A percentile compares a stretch with the other conserved stretches of the same genome.
phyloP scores from a whole-genome alignment of 2,888 invertebrate genomes.

The Nomada fucata region DNA sequence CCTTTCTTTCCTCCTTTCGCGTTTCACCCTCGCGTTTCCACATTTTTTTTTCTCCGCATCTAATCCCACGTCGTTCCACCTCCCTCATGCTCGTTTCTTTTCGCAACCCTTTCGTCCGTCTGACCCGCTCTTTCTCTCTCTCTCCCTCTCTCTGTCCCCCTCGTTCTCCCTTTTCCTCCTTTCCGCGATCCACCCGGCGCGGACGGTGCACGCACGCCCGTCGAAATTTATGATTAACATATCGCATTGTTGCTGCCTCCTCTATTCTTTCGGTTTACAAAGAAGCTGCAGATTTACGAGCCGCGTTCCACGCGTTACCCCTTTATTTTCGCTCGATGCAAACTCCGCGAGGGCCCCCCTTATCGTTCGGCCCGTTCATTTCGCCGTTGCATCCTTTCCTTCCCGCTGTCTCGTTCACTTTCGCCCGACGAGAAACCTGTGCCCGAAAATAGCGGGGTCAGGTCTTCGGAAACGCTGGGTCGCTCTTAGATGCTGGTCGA shows the following conservation, averaged over 20 bases:
- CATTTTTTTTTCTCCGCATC: not conserved
- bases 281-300: conserved; percentile 60
- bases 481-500: not conserved
- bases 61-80: conserved; percentile 24
- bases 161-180: conserved; percentile 25
- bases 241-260: conserved; percentile 60
- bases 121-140: not conserved
- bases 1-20: not conserved
- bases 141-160: not conserved
- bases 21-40: not conserved
- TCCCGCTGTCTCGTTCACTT: not conserved
- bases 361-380: conserved; percentile 38
- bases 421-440: not conserved
- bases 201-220: conserved; percentile 36
- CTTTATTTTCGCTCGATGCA: conserved; percentile 44
- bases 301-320: conserved; percentile 34
- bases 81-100: not conserved
- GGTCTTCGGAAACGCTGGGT: not conserved
- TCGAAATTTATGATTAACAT: conserved; percentile 67
- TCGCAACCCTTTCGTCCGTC: conserved; percentile 8
- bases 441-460: conserved; percentile 27
- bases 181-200: conserved; percentile 40
- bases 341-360: conserved; percentile 28
- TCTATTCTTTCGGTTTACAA: conserved; percentile 57
- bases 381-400: not conserved